These are phyloP conservation scores for Anas bernieri DNA, from an alignment of 2,797 vertebrate species.

Conservation along the genomic window DNA sequence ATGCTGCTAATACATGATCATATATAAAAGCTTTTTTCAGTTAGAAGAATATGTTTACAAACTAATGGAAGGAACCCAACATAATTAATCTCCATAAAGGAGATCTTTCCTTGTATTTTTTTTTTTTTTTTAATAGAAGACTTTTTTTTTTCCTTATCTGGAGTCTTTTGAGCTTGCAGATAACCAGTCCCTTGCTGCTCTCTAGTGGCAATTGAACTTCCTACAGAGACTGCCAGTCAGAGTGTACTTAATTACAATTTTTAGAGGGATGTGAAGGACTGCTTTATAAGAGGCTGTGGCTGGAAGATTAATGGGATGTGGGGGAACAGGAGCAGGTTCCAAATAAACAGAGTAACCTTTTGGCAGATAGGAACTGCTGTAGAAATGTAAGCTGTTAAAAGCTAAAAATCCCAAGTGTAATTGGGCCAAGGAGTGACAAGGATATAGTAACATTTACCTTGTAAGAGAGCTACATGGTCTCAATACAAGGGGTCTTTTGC, in stretches of 20 bases:
- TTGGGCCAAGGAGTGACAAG: background rate
- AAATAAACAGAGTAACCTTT: background rate
- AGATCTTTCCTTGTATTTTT: background rate
- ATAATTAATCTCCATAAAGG: background rate
- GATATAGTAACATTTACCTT: background rate
- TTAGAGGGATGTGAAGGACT: background rate
- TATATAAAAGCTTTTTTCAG: background rate
- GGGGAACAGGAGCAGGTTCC: background rate
- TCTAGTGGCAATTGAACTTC: slow-evolving; percentile 48
- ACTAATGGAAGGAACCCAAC: background rate
- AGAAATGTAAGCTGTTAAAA: background rate
- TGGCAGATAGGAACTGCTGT: background rate
- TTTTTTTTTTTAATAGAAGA: too few species aligned
- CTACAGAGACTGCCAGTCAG: background rate
- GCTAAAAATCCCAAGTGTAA: background rate
- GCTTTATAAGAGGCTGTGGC: background rate
- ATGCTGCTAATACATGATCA: slow-evolving; percentile 4
- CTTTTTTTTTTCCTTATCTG: background rate
- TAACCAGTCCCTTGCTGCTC: slow-evolving; percentile 50
- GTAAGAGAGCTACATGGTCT: background rate
- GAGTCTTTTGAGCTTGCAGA: background rate
- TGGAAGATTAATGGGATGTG: background rate
- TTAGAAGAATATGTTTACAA: background rate
- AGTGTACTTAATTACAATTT: background rate
- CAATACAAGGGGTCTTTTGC: background rate